phyloP scores from a whole-genome alignment of 2,797 vertebrate species.

The Crax fasciolata region DNA sequence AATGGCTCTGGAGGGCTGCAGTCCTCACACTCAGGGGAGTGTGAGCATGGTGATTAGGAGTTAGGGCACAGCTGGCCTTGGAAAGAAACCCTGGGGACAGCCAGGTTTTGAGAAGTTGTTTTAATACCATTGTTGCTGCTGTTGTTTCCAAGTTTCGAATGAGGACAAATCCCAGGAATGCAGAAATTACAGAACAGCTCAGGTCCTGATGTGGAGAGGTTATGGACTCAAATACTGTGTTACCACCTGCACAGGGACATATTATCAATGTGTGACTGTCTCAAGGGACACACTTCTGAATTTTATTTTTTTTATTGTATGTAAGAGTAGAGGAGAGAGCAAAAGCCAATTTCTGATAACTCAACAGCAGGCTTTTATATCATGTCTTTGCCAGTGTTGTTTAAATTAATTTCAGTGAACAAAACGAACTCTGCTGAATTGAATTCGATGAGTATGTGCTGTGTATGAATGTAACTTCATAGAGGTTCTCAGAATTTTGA shows the following conservation, averaged over 20 bases:
- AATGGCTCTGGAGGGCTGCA: neutral
- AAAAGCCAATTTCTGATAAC: slow-evolving; percentile 8
- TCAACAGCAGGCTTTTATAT: neutral
- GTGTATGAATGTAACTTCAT: neutral
- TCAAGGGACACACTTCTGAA: neutral
- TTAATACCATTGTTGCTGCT: neutral
- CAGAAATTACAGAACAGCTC: neutral
- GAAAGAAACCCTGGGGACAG: slow-evolving; percentile 3
- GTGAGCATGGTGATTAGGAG: neutral
- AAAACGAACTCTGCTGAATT: neutral
- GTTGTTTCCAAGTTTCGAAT: slow-evolving; percentile 4
- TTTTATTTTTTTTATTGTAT: neutral
- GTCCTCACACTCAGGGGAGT: neutral
- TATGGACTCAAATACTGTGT: neutral
- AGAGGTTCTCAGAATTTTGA: neutral
- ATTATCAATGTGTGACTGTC: neutral
- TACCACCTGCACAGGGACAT: neutral
- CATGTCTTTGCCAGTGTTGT: neutral
- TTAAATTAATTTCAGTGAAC: slow-evolving; percentile 13
- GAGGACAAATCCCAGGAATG: slow-evolving; percentile 9
- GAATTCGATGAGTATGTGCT: neutral
- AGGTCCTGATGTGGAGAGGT: neutral
- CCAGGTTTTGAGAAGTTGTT: neutral
- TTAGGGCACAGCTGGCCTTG: neutral
- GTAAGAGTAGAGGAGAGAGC: neutral